phyloP scores from a whole-genome alignment of 2,888 invertebrate genomes.

The Schrankia costaestrigalis region DNA sequence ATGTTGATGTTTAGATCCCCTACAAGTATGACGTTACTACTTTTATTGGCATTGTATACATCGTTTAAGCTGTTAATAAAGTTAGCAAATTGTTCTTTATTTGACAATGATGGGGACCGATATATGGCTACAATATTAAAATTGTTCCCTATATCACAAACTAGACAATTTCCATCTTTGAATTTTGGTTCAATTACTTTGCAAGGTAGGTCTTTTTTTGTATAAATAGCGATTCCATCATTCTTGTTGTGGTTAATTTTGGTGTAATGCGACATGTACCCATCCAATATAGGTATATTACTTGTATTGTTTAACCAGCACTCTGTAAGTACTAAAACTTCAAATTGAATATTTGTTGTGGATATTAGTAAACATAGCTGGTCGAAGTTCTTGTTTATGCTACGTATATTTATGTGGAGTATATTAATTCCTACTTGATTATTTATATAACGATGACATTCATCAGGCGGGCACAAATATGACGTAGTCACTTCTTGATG shows the following conservation, averaged over 20 bases:
- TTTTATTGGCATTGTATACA: too few species aligned
- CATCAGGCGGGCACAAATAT: background rate
- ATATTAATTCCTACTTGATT: background rate
- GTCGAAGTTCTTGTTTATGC: background rate
- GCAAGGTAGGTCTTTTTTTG: background rate
- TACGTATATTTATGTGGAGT: background rate
- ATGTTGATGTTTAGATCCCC: too few species aligned
- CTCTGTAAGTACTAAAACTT: conserved; percentile 4
- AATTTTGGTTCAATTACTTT: too few species aligned
- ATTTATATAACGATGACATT: background rate
- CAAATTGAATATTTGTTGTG: too few species aligned
- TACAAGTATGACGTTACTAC: too few species aligned
- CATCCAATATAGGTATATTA: background rate
- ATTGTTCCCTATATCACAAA: too few species aligned
- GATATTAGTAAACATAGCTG: too few species aligned
- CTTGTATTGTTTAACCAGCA: conserved; percentile 4
- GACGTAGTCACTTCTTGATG: background rate
- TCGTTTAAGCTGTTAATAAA: too few species aligned
- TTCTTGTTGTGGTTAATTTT: background rate
- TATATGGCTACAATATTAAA: too few species aligned
- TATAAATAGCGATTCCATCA: background rate
- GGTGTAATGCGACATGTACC: background rate
- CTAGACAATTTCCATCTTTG: too few species aligned
- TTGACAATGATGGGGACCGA: too few species aligned
- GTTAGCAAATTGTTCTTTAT: too few species aligned